These are phyloP conservation scores for Orycteropus afer DNA, from an alignment of 2,113 vertebrate species.

Conservation along the genomic window DNA sequence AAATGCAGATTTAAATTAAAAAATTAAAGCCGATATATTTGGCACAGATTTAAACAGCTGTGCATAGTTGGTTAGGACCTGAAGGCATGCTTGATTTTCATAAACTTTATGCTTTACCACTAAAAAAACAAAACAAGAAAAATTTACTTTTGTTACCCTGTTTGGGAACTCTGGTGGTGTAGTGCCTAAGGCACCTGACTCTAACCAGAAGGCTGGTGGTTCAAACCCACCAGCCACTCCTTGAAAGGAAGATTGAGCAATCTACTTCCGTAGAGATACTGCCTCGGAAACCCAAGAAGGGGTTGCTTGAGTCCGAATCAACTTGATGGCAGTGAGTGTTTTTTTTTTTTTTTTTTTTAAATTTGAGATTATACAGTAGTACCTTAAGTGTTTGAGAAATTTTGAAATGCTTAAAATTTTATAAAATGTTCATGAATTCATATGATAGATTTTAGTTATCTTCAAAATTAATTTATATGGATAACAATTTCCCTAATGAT, in stretches of 20 bases:
- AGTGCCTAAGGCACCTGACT: too few species aligned
- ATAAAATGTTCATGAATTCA: not conserved
- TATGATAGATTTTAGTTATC: not conserved
- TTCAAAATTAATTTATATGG: not conserved
- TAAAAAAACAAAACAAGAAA: slow-evolving; percentile 20
- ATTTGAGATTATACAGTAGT: not conserved
- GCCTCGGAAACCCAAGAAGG: too few species aligned
- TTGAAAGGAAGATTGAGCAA: too few species aligned
- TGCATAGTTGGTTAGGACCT: not conserved
- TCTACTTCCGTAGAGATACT: too few species aligned
- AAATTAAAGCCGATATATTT: not conserved
- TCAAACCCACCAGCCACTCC: too few species aligned
- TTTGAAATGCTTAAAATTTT: slow-evolving; percentile 28
- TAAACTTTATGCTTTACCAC: not conserved
- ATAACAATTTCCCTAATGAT: not conserved
- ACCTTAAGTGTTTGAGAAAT: not conserved
- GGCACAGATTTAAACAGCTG: not conserved
- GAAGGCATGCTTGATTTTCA: not conserved
- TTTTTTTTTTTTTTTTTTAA: too few species aligned
- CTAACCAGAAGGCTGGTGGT: too few species aligned
- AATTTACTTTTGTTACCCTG: not conserved
- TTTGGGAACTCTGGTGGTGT: too few species aligned
- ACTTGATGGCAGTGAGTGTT: too few species aligned
- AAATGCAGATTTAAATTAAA: not conserved
- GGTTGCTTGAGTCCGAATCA: too few species aligned